A percentile compares a stretch with the other conserved stretches of the same genome.
phyloP scores from a whole-genome alignment of 2,888 invertebrate species.

The Graphium colonna region DNA sequence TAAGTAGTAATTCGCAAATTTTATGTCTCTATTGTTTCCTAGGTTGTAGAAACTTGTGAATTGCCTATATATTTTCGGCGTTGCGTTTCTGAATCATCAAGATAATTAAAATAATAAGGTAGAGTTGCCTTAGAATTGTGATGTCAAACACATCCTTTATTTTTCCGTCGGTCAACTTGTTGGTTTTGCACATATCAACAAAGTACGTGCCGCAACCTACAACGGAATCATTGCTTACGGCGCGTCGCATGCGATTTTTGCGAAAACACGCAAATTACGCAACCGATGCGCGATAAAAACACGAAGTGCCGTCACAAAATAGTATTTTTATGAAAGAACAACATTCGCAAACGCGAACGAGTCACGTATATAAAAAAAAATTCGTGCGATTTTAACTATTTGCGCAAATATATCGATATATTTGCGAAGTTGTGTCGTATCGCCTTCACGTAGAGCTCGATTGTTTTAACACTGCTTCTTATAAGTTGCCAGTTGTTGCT shows the following conservation, averaged over 20 bases:
- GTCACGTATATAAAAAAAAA: constrained; percentile 20
- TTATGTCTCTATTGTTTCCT: too few relatives aligned
- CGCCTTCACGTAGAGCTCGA: neutral
- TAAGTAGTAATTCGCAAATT: too few relatives aligned
- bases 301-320: constrained; percentile 11
- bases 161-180: too few relatives aligned
- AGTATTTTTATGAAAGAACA: constrained; percentile 22
- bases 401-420: neutral
- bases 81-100: too few relatives aligned
- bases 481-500: too few relatives aligned
- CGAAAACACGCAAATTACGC: constrained; percentile 23
- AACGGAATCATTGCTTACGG: neutral
- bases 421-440: neutral
- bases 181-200: too few relatives aligned
- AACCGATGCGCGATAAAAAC: constrained; percentile 21
- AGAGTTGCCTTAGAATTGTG: too few relatives aligned
- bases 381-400: neutral
- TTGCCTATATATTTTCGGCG: too few relatives aligned
- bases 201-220: constrained; percentile 14
- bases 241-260: constrained; percentile 19
- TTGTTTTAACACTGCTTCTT: too few relatives aligned
- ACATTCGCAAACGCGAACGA: constrained; percentile 17
- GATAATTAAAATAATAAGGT: too few relatives aligned
- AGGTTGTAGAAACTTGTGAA: too few relatives aligned
- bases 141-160: too few relatives aligned